Evolutionary conservation across 2,797 vertebrate genomes (phyloP).

Genomic region (Rhinichthys osculus): DNA sequence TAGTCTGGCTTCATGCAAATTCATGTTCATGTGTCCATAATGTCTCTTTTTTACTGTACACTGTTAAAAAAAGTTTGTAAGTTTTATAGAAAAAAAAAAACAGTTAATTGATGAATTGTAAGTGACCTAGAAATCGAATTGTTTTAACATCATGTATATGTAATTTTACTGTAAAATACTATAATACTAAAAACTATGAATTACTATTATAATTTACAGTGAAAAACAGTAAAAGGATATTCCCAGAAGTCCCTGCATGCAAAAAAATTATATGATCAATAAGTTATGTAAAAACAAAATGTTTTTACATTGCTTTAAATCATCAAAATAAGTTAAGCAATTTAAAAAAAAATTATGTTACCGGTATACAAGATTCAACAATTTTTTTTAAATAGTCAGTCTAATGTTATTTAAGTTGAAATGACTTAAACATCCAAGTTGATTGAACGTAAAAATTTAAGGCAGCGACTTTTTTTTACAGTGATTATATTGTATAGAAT

Average conservation of each 20-base stretch:
- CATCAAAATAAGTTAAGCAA: too few relatives aligned
- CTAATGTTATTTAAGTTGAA: too few relatives aligned
- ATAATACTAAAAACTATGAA: not conserved
- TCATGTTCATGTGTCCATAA: not conserved
- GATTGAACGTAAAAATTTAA: too few relatives aligned
- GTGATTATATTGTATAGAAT: not conserved
- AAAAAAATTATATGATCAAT: too few relatives aligned
- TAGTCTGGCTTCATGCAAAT: not conserved
- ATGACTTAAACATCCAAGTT: too few relatives aligned
- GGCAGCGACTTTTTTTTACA: too few relatives aligned
- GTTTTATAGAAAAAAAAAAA: not conserved
- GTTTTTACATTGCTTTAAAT: too few relatives aligned
- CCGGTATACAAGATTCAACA: too few relatives aligned
- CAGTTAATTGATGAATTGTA: not conserved
- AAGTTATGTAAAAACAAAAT: too few relatives aligned
- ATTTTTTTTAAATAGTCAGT: too few relatives aligned
- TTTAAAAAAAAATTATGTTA: too few relatives aligned
- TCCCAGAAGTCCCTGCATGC: not conserved
- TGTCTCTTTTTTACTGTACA: not conserved
- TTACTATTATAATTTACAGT: not conserved
- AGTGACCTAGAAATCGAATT: not conserved
- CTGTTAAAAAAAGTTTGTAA: not conserved
- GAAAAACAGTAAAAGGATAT: not conserved
- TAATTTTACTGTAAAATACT: not conserved
- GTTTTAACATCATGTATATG: not conserved